Base-by-base conservation (phyloP, 2,797 vertebrate species). In the Geotrypetes seraphini region DNA sequence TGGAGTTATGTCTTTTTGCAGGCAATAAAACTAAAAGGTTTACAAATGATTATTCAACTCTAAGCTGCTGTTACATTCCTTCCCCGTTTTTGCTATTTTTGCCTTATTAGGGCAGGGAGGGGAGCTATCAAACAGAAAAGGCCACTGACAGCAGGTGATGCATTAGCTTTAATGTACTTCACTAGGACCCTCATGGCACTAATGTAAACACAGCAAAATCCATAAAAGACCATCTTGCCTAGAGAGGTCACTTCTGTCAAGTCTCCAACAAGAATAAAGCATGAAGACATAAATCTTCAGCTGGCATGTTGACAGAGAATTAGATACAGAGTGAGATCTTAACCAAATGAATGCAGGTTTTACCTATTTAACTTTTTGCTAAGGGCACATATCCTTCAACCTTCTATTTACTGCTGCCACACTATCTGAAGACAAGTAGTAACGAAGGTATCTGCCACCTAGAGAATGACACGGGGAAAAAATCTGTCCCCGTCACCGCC, bases 91-190 rank as follows among this genome's bases (percentile, higher is more conserved):
- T 50, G 43, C 32, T 10, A 26, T 42, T 28, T 57, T 63, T 60
- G 52, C 43, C 32, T 41, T 34, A 25, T 16, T 39, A 28, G 20
- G 16, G 54, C 33, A 47, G 26, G 31, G 47, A 50, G 46, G 44
- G 19, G 45, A 12, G 27, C 25, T 44, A 50, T 37, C 33, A 53
- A 35, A 33, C 53, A 57, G 52, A 53, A 62, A 58, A 60, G 55
- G 50, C 37, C 46, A 60, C 39, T 56, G 61, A 66, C 60, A 69
- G 64, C 47, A 59, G 52, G 40, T 67, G 57, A 75, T 69, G 34
- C 57, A 66, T 69, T 50, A 64, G 59, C 67, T 61, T 66, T 71
- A 79, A 79, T 61, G 34, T 57, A 77, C 57, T 78, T 66, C 46
- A 31, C 45, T 26, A 25, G 7, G 36, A 58, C 41, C 50, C 60